Evolutionary conservation across 2,113 vertebrate genomes (phyloP).

Genomic region (Scytalopus superciliaris): DNA sequence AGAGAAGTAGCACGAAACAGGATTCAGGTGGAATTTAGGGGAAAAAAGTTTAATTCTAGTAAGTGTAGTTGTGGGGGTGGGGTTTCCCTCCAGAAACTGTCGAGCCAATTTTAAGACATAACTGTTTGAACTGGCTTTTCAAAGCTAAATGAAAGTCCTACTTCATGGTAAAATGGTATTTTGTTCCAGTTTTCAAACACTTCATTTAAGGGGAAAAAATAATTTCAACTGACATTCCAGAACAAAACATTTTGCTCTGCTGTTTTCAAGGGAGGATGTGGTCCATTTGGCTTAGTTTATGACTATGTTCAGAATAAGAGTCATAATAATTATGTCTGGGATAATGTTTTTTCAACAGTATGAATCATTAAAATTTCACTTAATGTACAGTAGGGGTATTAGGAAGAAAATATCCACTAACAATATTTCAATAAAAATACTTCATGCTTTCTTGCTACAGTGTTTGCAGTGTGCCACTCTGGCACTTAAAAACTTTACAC

Average conservation of each 20-base stretch:
- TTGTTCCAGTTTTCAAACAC: background rate
- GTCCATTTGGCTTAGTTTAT: background rate
- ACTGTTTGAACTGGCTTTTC: background rate
- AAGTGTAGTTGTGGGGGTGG: accelerated
- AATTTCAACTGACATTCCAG: background rate
- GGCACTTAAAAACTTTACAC: background rate
- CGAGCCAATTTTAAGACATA: background rate
- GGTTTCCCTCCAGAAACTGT: background rate
- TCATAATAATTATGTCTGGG: background rate
- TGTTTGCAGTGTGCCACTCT: background rate
- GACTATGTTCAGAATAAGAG: background rate
- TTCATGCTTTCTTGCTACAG: background rate
- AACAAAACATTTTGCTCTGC: background rate
- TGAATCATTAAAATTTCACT: background rate
- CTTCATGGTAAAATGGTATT: background rate
- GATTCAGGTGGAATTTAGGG: background rate
- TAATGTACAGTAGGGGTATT: background rate
- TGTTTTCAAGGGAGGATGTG: background rate
- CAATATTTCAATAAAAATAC: background rate
- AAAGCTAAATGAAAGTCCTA: background rate
- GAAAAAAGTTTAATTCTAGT: background rate
- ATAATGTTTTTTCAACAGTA: background rate
- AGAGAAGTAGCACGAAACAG: background rate
- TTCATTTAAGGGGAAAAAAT: background rate
- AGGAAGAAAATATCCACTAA: background rate